These are phyloP conservation scores for Mixornis gularis DNA, from an alignment of 2,113 vertebrate genomes.

Conservation along the genomic window DNA sequence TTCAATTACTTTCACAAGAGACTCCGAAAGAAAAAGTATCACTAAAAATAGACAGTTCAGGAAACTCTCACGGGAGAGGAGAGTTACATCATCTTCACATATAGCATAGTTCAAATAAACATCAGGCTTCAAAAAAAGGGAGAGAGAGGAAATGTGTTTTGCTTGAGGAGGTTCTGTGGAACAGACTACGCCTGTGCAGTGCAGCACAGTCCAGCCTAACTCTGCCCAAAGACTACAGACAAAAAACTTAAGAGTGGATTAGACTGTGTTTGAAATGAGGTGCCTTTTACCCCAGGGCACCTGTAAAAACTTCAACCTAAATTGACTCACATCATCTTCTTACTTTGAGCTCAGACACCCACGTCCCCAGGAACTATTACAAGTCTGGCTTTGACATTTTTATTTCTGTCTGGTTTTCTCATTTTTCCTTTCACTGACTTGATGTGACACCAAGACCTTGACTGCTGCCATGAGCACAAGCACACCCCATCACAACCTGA, in stretches of 20 bases:
- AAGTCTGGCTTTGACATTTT: background rate
- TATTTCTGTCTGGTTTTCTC: background rate
- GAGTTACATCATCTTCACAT: constrained; percentile 32
- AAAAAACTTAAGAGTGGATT: background rate
- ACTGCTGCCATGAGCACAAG: background rate
- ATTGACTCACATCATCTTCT: background rate
- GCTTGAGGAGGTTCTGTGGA: background rate
- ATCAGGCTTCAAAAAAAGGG: background rate
- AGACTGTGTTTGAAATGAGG: background rate
- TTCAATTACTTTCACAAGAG: constrained; percentile 26
- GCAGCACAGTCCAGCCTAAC: background rate
- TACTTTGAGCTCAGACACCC: background rate
- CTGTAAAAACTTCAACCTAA: background rate
- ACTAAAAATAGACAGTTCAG: constrained; percentile 46
- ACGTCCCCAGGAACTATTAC: background rate
- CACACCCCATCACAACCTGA: background rate
- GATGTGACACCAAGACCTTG: accelerated
- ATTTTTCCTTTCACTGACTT: background rate
- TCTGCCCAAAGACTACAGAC: background rate
- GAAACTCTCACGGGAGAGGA: constrained; percentile 19
- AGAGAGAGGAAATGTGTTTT: background rate
- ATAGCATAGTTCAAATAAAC: constrained; percentile 40
- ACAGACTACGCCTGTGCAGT: background rate
- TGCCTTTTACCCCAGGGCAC: background rate
- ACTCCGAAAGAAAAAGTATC: background rate